Conservation (phyloP, 2,888 invertebrate genomes). For the Pediacus dermestoides region DNA sequence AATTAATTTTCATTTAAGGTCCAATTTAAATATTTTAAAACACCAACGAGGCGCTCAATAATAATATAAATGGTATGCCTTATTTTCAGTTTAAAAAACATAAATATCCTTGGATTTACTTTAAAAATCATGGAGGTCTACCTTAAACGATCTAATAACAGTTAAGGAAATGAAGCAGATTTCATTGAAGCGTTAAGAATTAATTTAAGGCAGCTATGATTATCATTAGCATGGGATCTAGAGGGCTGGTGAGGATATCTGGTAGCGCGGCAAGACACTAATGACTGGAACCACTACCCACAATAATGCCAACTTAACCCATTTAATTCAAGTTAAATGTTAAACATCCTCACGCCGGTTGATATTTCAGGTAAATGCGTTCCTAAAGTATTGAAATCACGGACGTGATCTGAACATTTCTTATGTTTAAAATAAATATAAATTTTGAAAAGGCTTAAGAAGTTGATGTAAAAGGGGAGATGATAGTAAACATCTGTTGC, state of each 20-base stretch:
- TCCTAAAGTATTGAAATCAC: too few relatives aligned
- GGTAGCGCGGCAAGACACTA: slow-evolving; percentile 9
- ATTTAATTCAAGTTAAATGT: slow-evolving; percentile 12
- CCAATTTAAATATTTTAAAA: too few relatives aligned
- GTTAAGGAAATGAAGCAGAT: slow-evolving; percentile 1
- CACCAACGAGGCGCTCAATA: too few relatives aligned
- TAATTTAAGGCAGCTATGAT: slow-evolving; percentile 12
- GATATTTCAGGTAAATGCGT: too few relatives aligned
- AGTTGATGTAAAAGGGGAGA: slow-evolving; percentile 15
- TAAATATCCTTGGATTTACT: too few relatives aligned
- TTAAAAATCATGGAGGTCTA: too few relatives aligned
- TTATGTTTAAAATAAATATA: slow-evolving; percentile 2
- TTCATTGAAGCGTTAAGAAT: slow-evolving; percentile 11
- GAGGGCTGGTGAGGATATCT: slow-evolving; percentile 2
- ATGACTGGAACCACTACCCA: slow-evolving; percentile 10
- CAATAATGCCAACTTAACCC: slow-evolving; percentile 10
- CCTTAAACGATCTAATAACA: neutral
- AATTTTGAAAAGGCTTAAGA: neutral
- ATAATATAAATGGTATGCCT: too few relatives aligned
- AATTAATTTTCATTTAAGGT: slow-evolving; percentile 46
- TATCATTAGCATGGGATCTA: slow-evolving; percentile 13
- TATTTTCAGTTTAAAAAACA: too few relatives aligned
- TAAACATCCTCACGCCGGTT: too few relatives aligned
- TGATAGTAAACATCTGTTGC: slow-evolving; percentile 29
- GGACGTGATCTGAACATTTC: too few relatives aligned